Percentiles rank a stretch among this genome's conserved stretches.
Evolutionary conservation across 1,140 invertebrate genomes (phyloP).

Genomic region (Heliconius eleuchia): DNA sequence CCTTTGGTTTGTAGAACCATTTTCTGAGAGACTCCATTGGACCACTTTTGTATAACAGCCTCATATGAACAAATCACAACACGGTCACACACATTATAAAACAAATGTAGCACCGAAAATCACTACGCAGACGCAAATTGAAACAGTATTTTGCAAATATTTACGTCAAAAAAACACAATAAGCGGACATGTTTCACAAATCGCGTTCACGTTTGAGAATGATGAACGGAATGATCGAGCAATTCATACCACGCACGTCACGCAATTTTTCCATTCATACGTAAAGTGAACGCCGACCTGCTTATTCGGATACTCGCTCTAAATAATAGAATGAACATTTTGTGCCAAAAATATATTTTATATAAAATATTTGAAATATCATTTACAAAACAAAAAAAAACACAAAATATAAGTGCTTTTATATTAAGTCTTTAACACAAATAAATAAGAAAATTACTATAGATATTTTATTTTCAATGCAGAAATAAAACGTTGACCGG

Average conservation of each 20-base stretch:
- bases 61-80: slow-evolving; percentile 78
- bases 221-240: slow-evolving; percentile 48
- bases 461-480: neutral
- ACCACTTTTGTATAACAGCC: slow-evolving; percentile 80
- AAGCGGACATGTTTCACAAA: slow-evolving; percentile 77
- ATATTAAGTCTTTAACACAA: neutral
- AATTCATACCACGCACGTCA: slow-evolving; percentile 34
- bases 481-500: neutral
- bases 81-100: slow-evolving; percentile 76
- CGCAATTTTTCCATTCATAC: slow-evolving; percentile 37
- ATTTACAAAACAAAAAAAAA: neutral
- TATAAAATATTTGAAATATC: neutral
- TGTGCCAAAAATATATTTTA: neutral
- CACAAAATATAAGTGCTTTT: neutral
- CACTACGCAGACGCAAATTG: slow-evolving; percentile 58
- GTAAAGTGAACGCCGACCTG: slow-evolving; percentile 31
- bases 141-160: slow-evolving; percentile 69
- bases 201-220: slow-evolving; percentile 60
- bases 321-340: neutral
- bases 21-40: slow-evolving; percentile 94
- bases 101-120: slow-evolving; percentile 66
- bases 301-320: slow-evolving; percentile 26
- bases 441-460: too few relatives aligned
- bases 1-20: slow-evolving; percentile 96
- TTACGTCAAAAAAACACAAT: slow-evolving; percentile 79